Evolutionary conservation across 2,888 invertebrate species (phyloP).

Genomic region (Drosophila tanythrix): DNA sequence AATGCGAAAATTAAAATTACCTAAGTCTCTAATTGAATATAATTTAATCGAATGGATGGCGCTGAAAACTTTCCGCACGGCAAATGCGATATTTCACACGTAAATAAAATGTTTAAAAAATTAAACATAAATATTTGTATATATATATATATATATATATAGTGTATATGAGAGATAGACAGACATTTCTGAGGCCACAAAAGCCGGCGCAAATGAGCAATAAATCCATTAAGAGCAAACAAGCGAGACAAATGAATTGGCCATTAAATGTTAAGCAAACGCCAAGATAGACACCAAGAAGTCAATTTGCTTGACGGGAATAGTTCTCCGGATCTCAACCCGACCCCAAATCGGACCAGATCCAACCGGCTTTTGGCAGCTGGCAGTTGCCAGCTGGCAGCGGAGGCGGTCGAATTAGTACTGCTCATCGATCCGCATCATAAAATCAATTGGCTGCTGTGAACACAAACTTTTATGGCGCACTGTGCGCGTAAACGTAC

Average conservation of each 20-base stretch:
- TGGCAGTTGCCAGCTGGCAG: background rate
- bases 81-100: conserved; percentile 52
- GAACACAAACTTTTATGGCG: conserved; percentile 63
- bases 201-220: conserved; percentile 28
- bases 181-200: conserved; percentile 1
- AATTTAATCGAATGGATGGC: conserved; percentile 53
- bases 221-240: conserved; percentile 44
- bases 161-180: background rate
- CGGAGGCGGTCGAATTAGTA: conserved; percentile 33
- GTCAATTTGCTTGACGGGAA: conserved; percentile 32
- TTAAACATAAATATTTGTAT: conserved; percentile 1
- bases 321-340: conserved; percentile 10
- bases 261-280: conserved; percentile 49
- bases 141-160: conserved; percentile 2
- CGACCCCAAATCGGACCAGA: conserved; percentile 26
- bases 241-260: conserved; percentile 36
- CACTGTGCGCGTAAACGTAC: conserved; percentile 51
- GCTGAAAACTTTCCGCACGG: conserved; percentile 58
- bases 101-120: conserved; percentile 33
- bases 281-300: conserved; percentile 27
- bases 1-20: conserved; percentile 46
- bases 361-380: conserved; percentile 31
- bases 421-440: conserved; percentile 47
- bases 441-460: conserved; percentile 70
- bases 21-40: conserved; percentile 61